Conservation (phyloP, 2,113 vertebrate species). For the Microcebus ravelobensis region DNA sequence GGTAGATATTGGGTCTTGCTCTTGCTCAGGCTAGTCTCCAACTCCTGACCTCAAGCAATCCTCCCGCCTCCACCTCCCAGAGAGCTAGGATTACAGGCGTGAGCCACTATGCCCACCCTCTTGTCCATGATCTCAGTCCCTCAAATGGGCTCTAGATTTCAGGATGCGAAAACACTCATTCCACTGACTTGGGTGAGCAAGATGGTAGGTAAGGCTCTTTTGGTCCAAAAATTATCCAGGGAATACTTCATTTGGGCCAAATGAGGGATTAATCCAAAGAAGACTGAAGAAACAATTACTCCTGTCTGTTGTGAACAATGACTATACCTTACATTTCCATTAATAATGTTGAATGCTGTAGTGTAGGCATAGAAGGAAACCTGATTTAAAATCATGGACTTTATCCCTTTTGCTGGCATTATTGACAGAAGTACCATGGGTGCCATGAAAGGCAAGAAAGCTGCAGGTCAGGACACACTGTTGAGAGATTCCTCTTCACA, state of each 20-base stretch:
- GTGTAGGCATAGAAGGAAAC: conserved; percentile 68
- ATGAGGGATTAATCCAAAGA: conserved; percentile 54
- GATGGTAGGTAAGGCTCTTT: neutral
- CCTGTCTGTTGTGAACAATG: conserved; percentile 23
- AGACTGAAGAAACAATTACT: conserved; percentile 71
- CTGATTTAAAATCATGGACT: conserved; percentile 76
- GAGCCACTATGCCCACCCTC: no score
- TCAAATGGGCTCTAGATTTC: conserved; percentile 85
- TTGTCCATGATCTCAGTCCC: conserved; percentile 89
- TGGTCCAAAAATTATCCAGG: neutral
- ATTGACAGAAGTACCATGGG: conserved; percentile 79
- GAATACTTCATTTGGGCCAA: neutral
- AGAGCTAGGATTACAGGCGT: no score
- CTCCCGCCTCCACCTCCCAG: no score
- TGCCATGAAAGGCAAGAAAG: conserved; percentile 74
- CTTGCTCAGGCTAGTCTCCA: no score
- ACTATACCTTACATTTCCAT: conserved; percentile 73
- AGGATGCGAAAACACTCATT: conserved; percentile 82
- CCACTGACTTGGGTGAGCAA: conserved; percentile 81
- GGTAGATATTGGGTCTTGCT: no score
- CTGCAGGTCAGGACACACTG: conserved; percentile 85
- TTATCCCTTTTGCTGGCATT: conserved; percentile 52
- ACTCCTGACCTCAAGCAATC: no score
- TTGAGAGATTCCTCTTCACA: conserved; percentile 80
- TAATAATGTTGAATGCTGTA: conserved; percentile 68